Conservation (phyloP, 2,797 vertebrate species). For the Enteromius radiatus region DNA sequence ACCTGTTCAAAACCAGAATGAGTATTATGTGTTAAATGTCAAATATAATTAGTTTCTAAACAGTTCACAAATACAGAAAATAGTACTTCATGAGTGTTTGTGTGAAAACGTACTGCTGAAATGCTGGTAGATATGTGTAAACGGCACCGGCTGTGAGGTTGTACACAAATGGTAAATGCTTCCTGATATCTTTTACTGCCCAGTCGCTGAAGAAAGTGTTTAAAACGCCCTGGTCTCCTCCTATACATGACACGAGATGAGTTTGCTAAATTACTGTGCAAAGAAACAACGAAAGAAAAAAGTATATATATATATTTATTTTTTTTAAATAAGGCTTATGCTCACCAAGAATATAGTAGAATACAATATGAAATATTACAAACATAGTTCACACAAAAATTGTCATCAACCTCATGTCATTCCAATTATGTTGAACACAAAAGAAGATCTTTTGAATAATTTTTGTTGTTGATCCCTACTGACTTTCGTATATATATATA, state of each 20-base stretch:
- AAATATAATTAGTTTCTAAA: not conserved
- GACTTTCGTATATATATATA: no score
- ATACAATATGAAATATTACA: not conserved
- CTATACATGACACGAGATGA: constrained; percentile 64
- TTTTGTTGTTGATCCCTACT: no score
- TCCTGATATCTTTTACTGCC: constrained; percentile 78
- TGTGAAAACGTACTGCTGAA: constrained; percentile 78
- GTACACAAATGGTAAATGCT: constrained; percentile 84
- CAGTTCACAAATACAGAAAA: not conserved
- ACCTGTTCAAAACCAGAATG: constrained; percentile 69
- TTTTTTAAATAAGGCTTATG: not conserved
- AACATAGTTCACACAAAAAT: not conserved
- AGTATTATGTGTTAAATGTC: not conserved
- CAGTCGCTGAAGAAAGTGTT: constrained; percentile 85
- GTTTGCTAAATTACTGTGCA: no score
- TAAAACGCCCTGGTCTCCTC: constrained; percentile 87
- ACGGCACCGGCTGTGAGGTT: constrained; percentile 78
- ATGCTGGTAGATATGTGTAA: constrained; percentile 84
- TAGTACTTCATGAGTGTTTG: not conserved
- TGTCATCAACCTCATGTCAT: not conserved
- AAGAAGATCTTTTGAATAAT: not conserved
- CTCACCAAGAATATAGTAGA: not conserved
- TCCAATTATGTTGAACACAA: not conserved
- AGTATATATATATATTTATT: no score
- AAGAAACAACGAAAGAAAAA: not conserved